These are phyloP conservation scores for Ctenopoma kingsleyae DNA, from an alignment of 2,797 vertebrate species.

Conservation along the genomic window DNA sequence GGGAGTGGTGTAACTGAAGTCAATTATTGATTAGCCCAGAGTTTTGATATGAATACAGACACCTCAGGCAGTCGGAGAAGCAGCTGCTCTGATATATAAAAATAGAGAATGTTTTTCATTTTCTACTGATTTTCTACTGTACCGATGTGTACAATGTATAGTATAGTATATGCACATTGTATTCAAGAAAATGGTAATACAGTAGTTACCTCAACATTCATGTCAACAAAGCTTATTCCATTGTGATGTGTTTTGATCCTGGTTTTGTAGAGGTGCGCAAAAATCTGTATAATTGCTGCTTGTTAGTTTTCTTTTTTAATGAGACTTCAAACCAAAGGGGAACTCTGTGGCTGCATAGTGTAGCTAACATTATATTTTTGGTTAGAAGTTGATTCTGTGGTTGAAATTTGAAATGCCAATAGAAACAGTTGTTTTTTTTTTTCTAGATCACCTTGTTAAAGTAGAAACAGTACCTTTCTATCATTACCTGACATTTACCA, in stretches of 20 bases:
- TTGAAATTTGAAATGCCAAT: no score
- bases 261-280: background rate
- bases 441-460: no score
- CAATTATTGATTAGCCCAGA: slow-evolving; percentile 67
- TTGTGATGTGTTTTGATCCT: slow-evolving; percentile 18
- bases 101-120: background rate
- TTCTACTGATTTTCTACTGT: background rate
- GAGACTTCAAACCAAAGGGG: no score
- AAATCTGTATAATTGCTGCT: no score
- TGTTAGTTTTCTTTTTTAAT: no score
- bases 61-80: slow-evolving; percentile 21
- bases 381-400: no score
- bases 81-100: slow-evolving; percentile 5
- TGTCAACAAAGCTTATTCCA: background rate
- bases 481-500: no score
- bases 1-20: slow-evolving; percentile 51
- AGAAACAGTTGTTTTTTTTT: no score
- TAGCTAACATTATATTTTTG: no score
- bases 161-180: background rate
- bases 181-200: background rate
- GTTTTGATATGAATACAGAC: slow-evolving; percentile 46
- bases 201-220: background rate
- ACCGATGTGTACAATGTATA: background rate
- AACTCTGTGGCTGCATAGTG: no score
- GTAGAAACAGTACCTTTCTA: no score